phyloP scores from a whole-genome alignment of 2,797 vertebrate species.

The Acanthurus lineatus region DNA sequence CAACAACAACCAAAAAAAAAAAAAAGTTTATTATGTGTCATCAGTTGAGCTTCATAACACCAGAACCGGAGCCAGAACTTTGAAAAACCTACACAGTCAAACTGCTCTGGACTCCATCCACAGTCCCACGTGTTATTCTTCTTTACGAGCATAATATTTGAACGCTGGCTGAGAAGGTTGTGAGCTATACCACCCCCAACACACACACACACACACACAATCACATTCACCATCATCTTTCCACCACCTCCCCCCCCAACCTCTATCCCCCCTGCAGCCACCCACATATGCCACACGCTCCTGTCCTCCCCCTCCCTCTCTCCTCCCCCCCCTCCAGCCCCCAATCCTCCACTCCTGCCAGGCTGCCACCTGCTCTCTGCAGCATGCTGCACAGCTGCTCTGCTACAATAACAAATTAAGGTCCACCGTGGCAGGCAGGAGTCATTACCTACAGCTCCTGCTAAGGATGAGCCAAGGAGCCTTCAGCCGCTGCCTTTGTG shows the following conservation, averaged over 20 bases:
- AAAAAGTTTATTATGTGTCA: conserved; percentile 6
- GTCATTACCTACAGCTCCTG: conserved; percentile 57
- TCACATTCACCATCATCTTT: conserved; percentile 41
- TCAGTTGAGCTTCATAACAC: conserved; percentile 38
- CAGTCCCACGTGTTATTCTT: conserved; percentile 54
- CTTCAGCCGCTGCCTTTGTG: conserved; percentile 41
- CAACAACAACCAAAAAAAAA: too few species aligned
- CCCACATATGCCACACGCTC: conserved; percentile 84
- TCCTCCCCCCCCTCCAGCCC: conserved; percentile 37
- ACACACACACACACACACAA: conserved; percentile 7
- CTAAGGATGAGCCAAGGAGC: conserved; percentile 57
- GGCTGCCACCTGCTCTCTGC: conserved; percentile 89
- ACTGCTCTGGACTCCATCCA: conserved; percentile 61
- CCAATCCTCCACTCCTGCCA: conserved; percentile 80
- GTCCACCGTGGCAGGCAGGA: conserved; percentile 79
- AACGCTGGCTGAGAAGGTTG: conserved; percentile 65
- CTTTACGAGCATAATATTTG: conserved; percentile 76
- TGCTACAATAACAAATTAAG: conserved; percentile 88
- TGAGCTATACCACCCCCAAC: conserved; percentile 46
- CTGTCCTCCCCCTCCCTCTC: conserved; percentile 48
- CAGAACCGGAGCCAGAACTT: background rate
- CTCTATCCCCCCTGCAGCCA: conserved; percentile 52
- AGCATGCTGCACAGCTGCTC: conserved; percentile 89
- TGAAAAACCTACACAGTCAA: conserved; percentile 12
- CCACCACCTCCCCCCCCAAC: conserved; percentile 40